Conservation (phyloP, 23 tunicate species). For the Aplidium turbinatum region DNA sequence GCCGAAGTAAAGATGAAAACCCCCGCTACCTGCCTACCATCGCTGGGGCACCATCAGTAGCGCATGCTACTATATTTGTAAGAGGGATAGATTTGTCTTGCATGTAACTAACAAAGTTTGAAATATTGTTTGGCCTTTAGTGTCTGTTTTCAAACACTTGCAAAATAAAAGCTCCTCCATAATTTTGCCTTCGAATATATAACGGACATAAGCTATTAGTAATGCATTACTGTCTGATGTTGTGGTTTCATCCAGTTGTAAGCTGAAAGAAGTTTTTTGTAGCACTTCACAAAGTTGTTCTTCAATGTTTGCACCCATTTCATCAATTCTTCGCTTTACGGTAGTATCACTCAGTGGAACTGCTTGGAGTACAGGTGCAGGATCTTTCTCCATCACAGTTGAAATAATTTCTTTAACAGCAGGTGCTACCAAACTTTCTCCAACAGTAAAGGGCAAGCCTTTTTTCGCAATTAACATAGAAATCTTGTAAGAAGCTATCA, state of each 20-base stretch:
- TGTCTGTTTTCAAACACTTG: conserved; percentile 33
- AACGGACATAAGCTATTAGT: conserved; percentile 15
- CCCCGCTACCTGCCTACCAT: conserved; percentile 31
- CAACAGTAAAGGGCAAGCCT: conserved; percentile 32
- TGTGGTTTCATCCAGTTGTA: conserved; percentile 43
- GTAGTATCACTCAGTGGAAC: conserved; percentile 30
- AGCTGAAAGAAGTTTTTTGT: conserved; percentile 22
- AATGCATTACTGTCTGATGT: conserved; percentile 23
- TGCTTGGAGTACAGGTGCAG: conserved; percentile 35
- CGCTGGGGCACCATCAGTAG: conserved; percentile 38
- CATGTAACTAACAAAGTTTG: conserved; percentile 36
- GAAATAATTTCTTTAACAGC: conserved; percentile 37
- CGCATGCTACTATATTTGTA: conserved; percentile 27
- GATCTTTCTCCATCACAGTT: conserved; percentile 35
- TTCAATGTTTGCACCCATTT: conserved; percentile 19
- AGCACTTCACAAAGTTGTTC: conserved; percentile 19
- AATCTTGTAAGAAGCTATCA: conserved; percentile 23
- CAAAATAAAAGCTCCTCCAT: conserved; percentile 45
- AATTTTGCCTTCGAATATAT: conserved; percentile 14
- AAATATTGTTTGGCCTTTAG: conserved; percentile 22
- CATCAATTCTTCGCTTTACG: conserved; percentile 35
- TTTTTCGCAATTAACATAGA: conserved; percentile 26
- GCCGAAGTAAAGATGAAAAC: conserved; percentile 41
- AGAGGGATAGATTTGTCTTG: conserved; percentile 41
- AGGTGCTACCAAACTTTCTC: conserved; percentile 23